Percentiles rank a stretch among this genome's conserved stretches.
These are phyloP conservation scores for Ammodytes marinus DNA, from an alignment of 2,113 vertebrate genomes.

Conservation along the genomic window DNA sequence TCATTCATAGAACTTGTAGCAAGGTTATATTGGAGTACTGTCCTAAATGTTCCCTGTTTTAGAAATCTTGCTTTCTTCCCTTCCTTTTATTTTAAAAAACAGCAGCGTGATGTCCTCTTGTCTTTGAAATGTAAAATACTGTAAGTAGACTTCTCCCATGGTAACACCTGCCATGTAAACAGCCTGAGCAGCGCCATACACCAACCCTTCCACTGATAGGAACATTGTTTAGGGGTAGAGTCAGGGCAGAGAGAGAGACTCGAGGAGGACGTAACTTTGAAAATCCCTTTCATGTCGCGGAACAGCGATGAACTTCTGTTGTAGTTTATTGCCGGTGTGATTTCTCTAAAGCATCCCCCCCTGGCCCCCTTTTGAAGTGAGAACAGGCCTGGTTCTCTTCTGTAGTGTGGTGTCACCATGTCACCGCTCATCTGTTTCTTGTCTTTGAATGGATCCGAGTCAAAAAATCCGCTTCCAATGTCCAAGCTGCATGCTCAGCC, in stretches of 20 bases:
- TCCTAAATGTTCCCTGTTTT: background rate
- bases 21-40: conserved; percentile 13
- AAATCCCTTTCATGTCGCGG: conserved; percentile 79
- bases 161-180: conserved; percentile 69
- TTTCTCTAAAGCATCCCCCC: conserved; percentile 78
- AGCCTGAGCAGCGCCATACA: conserved; percentile 36
- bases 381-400: conserved; percentile 78
- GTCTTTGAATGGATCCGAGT: conserved; percentile 69
- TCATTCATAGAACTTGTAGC: conserved; percentile 28
- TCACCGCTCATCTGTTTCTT: conserved; percentile 69
- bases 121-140: conserved; percentile 76
- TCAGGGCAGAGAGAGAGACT: conserved; percentile 59
- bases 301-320: conserved; percentile 78
- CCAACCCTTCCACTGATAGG: conserved; percentile 53
- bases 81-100: conserved; percentile 39
- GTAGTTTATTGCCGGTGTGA: conserved; percentile 82
- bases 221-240: conserved; percentile 63
- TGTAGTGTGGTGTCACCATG: conserved; percentile 66
- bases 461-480: conserved; percentile 36
- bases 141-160: conserved; percentile 68
- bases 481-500: conserved; percentile 26
- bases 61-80: conserved; percentile 34
- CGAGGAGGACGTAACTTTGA: conserved; percentile 62
- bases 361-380: conserved; percentile 82
- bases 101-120: conserved; percentile 39